Conservation (phyloP, 2,113 vertebrate genomes). For the Chloropsis cyanopogon region DNA sequence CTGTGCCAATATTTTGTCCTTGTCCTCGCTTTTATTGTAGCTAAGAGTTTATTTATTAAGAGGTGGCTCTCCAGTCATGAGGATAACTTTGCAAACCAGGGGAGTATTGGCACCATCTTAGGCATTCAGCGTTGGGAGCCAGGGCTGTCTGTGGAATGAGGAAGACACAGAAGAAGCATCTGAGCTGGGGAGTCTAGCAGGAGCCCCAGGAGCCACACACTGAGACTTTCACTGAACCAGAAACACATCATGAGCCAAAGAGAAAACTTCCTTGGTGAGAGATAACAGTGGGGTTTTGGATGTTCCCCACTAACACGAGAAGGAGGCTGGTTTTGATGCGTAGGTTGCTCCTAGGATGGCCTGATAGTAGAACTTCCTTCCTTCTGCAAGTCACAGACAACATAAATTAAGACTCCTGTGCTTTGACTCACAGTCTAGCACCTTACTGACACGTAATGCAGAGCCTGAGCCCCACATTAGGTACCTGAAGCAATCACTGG, state of each 20-base stretch:
- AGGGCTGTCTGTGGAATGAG: background rate
- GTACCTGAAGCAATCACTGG: background rate
- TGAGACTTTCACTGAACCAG: background rate
- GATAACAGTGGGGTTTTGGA: background rate
- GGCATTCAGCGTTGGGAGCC: rapidly evolving
- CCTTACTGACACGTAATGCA: background rate
- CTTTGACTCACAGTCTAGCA: background rate
- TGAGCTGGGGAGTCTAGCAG: background rate
- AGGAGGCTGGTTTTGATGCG: background rate
- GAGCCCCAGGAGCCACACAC: background rate
- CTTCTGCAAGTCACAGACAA: background rate
- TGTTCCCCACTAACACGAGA: background rate
- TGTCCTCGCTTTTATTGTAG: background rate
- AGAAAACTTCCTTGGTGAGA: background rate
- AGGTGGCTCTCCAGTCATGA: background rate
- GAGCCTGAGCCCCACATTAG: background rate
- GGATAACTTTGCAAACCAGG: background rate
- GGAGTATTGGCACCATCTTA: background rate
- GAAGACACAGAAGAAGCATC: background rate
- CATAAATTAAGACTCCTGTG: background rate
- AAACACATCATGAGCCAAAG: background rate
- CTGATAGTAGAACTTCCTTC: background rate
- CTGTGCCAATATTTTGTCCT: background rate
- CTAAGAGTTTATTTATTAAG: background rate
- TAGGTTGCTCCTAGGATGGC: background rate